Base-by-base conservation (phyloP, 2,113 vertebrate genomes). In the Spermophilus dauricus region DNA sequence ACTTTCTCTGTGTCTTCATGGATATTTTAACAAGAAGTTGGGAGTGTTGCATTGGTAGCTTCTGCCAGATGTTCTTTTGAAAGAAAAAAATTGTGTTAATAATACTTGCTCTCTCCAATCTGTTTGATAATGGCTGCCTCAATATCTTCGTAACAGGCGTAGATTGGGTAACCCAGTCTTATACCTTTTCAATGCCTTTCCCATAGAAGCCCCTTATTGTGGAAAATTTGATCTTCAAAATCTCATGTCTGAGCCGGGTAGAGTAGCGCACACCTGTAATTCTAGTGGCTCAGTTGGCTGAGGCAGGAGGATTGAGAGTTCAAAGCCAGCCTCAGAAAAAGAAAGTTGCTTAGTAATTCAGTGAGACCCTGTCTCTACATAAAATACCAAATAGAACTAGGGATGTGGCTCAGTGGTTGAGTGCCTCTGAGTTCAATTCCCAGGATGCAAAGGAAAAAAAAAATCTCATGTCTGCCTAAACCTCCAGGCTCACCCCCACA, bases 21-120 rank as follows among this genome's bases (percentile, higher is more conserved):
- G 26, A 70, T 89, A 86, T 69, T 89, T 93, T 51, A 94, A 70
- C 10, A 86, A 81, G 56, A 94, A 63, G 51, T 81, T 65, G 34
- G 51, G 42, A 10, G 28, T 69, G 53, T 75, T 76, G 17, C 9
- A 34, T 10, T 84, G 5, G 30, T 88, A 20, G 39, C 18, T 87
- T 8, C 24, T 42, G 56, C n/a, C 37, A 61, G 78, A 48, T 58
- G n/a, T 56, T 89, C 53, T 72, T 94, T 73, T 75, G 72, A 37
- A 93, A 90, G 70, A 85, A 86, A 85, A 72, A 72, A 89, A 56
- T 42, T 93, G 20, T 77, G 6, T 61, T 67, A 78, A 69, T 75
- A 42, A 28, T 82, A 82, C 45, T 78, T 88, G 22, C 4, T 34
- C 37, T 65, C 14, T 77, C 26, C 28, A 84, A 34, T 95, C 16